phyloP scores from a whole-genome alignment of 2,113 vertebrate genomes.

The Laterallus jamaicensis region DNA sequence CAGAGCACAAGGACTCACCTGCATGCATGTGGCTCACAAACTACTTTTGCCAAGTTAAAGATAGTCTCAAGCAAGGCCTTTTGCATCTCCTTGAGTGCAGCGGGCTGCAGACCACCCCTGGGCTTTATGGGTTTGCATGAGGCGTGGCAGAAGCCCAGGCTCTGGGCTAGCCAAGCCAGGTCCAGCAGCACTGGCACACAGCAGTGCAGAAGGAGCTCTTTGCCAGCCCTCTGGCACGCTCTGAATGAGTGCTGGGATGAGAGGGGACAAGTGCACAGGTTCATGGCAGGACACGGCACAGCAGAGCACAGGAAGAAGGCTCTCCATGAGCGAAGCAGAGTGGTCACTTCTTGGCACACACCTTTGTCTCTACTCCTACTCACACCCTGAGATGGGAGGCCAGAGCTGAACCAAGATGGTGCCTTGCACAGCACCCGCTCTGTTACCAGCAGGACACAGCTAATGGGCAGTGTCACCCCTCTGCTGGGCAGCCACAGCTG shows the following conservation, averaged over 20 bases:
- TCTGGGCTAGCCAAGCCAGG: fast-evolving
- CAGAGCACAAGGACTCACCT: not conserved
- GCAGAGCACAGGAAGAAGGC: not conserved
- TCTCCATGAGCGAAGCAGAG: not conserved
- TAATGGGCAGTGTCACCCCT: not conserved
- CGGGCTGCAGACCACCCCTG: not conserved
- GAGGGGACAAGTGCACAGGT: not conserved
- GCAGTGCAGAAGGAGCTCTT: not conserved
- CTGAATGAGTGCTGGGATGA: not conserved
- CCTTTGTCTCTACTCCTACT: not conserved
- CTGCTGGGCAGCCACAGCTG: not conserved
- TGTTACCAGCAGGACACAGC: fast-evolving
- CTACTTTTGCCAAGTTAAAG: not conserved
- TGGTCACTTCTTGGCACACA: not conserved
- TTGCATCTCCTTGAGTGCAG: fast-evolving
- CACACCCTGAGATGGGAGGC: not conserved
- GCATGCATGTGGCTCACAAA: fast-evolving
- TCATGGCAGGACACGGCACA: not conserved
- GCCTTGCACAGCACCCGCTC: fast-evolving
- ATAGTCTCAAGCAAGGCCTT: not conserved
- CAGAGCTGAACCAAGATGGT: not conserved
- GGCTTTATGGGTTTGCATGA: not conserved
- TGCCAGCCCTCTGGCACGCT: not conserved
- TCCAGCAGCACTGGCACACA: not conserved
- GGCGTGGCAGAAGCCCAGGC: not conserved